phyloP scores from a whole-genome alignment of 92 coral and sea anemone genomes.

The Virgularia gustaviana region DNA sequence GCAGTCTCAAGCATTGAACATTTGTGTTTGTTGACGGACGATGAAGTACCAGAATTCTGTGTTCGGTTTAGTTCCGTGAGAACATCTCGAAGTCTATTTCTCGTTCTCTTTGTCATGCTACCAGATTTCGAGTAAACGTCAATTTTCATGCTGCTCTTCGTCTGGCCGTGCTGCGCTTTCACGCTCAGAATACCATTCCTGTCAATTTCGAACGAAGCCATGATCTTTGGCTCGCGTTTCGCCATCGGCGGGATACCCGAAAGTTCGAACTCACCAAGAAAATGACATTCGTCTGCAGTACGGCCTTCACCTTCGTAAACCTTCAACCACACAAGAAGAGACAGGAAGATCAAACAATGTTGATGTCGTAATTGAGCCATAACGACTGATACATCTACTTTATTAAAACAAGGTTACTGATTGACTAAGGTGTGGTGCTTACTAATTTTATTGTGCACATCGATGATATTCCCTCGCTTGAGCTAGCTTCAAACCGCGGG shows the following conservation, averaged over 20 bases:
- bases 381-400: neutral
- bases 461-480: too few relatives aligned
- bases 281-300: conserved; percentile 27
- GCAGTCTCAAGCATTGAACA: conserved; percentile 16
- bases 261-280: conserved; percentile 38
- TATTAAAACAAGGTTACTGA: too few relatives aligned
- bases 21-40: neutral
- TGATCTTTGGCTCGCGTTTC: conserved; percentile 7
- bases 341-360: neutral
- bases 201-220: conserved; percentile 5
- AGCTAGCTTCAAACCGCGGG: too few relatives aligned
- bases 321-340: neutral
- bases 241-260: conserved; percentile 27
- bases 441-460: too few relatives aligned
- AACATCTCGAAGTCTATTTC: neutral
- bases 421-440: too few relatives aligned
- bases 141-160: neutral
- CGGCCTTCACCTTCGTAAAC: conserved; percentile 37
- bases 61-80: neutral
- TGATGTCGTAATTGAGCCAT: too few relatives aligned
- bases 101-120: conserved; percentile 7
- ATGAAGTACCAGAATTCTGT: neutral
- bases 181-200: conserved; percentile 23
- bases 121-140: conserved; percentile 30
- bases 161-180: neutral